A percentile compares a stretch with the other conserved stretches of the same genome.
Evolutionary conservation across 2,113 vertebrate species (phyloP).

Genomic region (Miniopterus natalensis): DNA sequence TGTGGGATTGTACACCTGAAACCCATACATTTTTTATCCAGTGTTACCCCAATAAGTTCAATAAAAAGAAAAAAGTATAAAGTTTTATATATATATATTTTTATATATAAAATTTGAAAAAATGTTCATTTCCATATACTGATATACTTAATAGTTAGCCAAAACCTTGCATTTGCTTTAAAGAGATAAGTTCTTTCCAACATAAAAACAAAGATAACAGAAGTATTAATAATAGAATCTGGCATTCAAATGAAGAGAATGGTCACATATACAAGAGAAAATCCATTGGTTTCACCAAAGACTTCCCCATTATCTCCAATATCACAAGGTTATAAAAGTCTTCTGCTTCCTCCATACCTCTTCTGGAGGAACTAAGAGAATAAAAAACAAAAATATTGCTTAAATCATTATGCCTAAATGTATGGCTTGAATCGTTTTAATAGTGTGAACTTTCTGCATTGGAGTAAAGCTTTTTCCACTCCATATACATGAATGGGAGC

Average conservation of each 20-base stretch:
- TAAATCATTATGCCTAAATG: not conserved
- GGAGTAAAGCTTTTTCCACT: not conserved
- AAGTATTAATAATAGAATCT: not conserved
- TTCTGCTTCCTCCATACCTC: not conserved
- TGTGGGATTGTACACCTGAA: no score
- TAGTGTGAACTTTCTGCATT: not conserved
- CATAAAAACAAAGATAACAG: not conserved
- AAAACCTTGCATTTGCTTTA: not conserved
- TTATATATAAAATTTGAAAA: not conserved
- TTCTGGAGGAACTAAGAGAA: not conserved
- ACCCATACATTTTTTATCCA: no score
- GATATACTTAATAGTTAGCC: not conserved
- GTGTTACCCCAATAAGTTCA: no score
- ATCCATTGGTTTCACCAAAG: not conserved
- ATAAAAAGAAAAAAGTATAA: no score
- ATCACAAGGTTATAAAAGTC: not conserved
- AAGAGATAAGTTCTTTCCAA: not conserved
- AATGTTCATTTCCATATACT: not conserved
- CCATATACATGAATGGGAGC: not conserved
- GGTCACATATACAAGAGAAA: not conserved
- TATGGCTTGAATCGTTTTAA: not conserved
- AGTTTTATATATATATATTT: no score
- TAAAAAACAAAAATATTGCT: not conserved
- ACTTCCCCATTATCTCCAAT: not conserved
- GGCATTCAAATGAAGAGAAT: not conserved